Percentiles rank a stretch among this genome's conserved stretches.
phyloP scores from a whole-genome alignment of 2,797 vertebrate genomes.

The Lepus townsendii region DNA sequence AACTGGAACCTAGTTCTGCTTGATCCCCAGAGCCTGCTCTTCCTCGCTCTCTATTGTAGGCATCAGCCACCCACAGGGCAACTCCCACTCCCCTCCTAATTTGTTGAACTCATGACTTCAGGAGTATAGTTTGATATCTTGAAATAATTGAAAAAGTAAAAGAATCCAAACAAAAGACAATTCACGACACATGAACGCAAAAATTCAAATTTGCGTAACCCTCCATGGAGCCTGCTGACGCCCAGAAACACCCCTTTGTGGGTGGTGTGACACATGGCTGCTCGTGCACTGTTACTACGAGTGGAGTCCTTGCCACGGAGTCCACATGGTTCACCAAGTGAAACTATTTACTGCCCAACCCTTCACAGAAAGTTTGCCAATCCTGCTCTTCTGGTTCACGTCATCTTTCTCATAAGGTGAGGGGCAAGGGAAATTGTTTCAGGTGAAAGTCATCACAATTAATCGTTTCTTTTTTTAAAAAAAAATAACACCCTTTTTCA shows the following conservation, averaged over 20 bases:
- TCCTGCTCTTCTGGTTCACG: neutral
- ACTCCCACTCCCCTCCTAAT: neutral
- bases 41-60: rapidly evolving
- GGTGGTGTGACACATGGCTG: rapidly evolving
- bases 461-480: neutral
- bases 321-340: neutral
- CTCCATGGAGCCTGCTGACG: neutral
- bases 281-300: neutral
- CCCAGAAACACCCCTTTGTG: neutral
- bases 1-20: neutral
- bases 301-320: neutral
- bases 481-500: conserved; percentile 9
- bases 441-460: conserved; percentile 23
- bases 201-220: neutral
- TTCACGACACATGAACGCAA: neutral
- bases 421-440: conserved; percentile 2
- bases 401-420: neutral
- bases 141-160: neutral
- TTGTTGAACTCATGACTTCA: neutral
- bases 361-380: neutral
- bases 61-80: rapidly evolving
- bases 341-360: neutral
- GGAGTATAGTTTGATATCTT: neutral
- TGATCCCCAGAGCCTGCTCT: neutral
- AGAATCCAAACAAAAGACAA: neutral